Evolutionary conservation across 1,140 invertebrate species (phyloP), one percentile per base, ranked within the genome.

Genomic region (Agraylea sexmaculata): DNA sequence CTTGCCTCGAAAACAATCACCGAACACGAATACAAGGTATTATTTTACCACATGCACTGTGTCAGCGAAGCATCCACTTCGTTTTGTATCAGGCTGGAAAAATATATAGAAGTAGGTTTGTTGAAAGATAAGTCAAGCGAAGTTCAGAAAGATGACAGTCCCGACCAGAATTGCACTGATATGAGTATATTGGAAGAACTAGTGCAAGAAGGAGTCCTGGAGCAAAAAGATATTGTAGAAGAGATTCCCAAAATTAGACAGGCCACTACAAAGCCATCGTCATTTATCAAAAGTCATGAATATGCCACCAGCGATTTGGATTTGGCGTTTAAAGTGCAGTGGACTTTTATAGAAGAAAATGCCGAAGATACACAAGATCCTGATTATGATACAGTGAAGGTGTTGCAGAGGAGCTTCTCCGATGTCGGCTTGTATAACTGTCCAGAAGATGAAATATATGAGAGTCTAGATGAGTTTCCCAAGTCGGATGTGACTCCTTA

Each of bases 11-110:
- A 61, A 37, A 62, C 60, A 6, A 60, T 67, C 23, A 60, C 57
- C 13, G 60, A 62, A 48, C 57, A 62, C 41, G 64, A 67, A 45
- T 65, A 63, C 40, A 59, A 64, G 45, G 50, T 65, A 35, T 49
- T 67, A 5, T 67, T 65, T 43, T 64, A 64, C 44, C 63, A 64
- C 43, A 43, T 67, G 32, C 59, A 65, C 52, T 63, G 59, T 11
- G 59, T 67, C n/a, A 64, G 62, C 10, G 60, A 64, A 53, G 64
- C 62, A 11, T 65, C 62, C 29, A 62, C 60, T 36, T 58, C 62
- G 17, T 53, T 67, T 1, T 61, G 62, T 6, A 56, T 62, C 44
- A 53, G 62, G 18, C 62, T 67, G 58, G 53, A 60, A 37, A 65
- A 60, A 49, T 67, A 67, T 37, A 59, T 67, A 7, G 64, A 65